Base-by-base conservation (phyloP, 1,140 invertebrate species). In the Drosophila hydei region DNA sequence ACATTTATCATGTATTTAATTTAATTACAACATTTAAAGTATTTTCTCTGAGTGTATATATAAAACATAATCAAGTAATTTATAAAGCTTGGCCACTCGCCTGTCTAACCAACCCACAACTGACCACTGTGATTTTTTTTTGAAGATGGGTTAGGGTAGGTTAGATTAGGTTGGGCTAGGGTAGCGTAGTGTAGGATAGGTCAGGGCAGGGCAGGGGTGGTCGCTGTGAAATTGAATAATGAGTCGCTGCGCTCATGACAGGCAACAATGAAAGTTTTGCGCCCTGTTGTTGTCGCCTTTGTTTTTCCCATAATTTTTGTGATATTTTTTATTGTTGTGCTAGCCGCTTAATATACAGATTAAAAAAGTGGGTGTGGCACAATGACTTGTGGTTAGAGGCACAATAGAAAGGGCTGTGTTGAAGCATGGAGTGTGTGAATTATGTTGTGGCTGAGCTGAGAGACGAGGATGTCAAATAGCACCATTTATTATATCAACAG, bases 141-240 rank as follows among this genome's bases (percentile, higher is more conserved):
- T 21, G 18, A 21, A 21, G 18, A 21, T 18, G 18, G 48, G 14
- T 12, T 25, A 25, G 45, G 21, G 18, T 11, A 11, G 45, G 21
- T 4, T 14, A 25, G 21, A 21, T 4, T 7, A 43, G 40, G 16
- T 4, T 3, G 5, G 42, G 42, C 4, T 11, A 19, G 42, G 42
- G 8, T 7, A 21, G 42, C 4, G 18, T 11, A 16, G 9, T 8
- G 1, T 7, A 14, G 45, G 19, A 2, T 21, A 48, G 21, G 12
- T 1, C n/a, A 21, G 8, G 40, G 19, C 11, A 4, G 43, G 19
- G 38, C 14, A 14, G 38, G 50, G 54, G 63, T 48, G 52, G 74
- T 58, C 48, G 64, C 75, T 88, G 84, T 85, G 83, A 87, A 88
- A 87, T 87, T 87, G 83, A 87, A 88, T 87, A 87, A 87, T 87